These are phyloP conservation scores for Florisuga fusca DNA, from an alignment of 2,797 vertebrate species.

Conservation along the genomic window DNA sequence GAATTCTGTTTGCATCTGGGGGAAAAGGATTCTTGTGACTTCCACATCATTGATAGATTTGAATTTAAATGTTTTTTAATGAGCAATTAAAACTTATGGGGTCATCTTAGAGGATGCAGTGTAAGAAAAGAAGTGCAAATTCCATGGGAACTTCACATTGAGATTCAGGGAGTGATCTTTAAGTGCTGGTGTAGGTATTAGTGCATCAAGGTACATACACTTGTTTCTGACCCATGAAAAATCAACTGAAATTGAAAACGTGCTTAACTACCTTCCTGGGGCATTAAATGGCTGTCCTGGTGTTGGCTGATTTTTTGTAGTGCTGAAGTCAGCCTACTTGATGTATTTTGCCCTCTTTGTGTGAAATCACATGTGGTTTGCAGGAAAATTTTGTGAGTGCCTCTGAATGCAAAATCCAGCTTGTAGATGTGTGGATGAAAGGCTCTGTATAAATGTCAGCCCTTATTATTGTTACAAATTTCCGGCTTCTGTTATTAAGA, in stretches of 20 bases:
- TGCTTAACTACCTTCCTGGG: not conserved
- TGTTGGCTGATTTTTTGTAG: not conserved
- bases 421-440: slow-evolving; percentile 55
- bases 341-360: slow-evolving; percentile 37
- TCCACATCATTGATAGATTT: not conserved
- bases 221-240: not conserved
- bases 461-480: slow-evolving; percentile 67
- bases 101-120: not conserved
- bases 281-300: not conserved
- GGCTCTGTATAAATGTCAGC: slow-evolving; percentile 63
- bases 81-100: not conserved
- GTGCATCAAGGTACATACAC: fast-evolving
- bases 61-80: not conserved
- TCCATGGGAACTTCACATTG: not conserved
- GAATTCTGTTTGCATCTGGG: not conserved
- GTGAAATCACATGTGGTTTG: slow-evolving; percentile 34
- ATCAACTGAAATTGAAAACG: not conserved
- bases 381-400: slow-evolving; percentile 17
- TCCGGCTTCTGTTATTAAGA: slow-evolving; percentile 73
- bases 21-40: not conserved
- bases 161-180: not conserved
- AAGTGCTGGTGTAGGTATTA: not conserved
- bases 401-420: slow-evolving; percentile 32
- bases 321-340: not conserved
- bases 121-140: not conserved